phyloP scores from a whole-genome alignment of 2,888 invertebrate genomes.

The Dorcus parallelipipedus region DNA sequence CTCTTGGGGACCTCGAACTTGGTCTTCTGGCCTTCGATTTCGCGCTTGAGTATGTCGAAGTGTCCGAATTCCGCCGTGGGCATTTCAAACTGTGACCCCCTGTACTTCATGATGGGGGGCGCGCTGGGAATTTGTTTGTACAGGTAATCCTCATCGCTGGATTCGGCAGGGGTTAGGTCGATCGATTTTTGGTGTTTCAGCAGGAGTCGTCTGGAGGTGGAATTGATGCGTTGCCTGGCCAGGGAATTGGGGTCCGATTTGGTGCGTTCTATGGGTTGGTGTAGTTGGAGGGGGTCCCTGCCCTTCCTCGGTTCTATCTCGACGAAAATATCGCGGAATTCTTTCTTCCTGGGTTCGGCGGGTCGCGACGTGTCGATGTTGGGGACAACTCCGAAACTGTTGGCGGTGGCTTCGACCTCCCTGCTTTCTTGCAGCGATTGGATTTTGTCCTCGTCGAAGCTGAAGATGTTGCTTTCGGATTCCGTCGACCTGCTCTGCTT shows the following conservation, averaged over 20 bases:
- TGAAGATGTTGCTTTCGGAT: constrained; percentile 69
- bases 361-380: constrained; percentile 35
- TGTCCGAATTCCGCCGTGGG: constrained; percentile 57
- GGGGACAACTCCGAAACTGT: constrained; percentile 42
- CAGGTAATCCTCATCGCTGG: constrained; percentile 78
- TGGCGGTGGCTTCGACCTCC: constrained; percentile 24
- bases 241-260: constrained; percentile 83
- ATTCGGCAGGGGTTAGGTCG: constrained; percentile 79
- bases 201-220: constrained; percentile 71
- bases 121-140: constrained; percentile 72
- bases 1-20: constrained; percentile 71
- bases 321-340: constrained; percentile 49
- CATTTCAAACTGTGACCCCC: constrained; percentile 47
- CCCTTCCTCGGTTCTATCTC: constrained; percentile 67
- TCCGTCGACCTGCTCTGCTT: constrained; percentile 55
- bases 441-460: constrained; percentile 73
- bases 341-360: constrained; percentile 33
- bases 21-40: constrained; percentile 54
- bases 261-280: constrained; percentile 76
- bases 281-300: constrained; percentile 51
- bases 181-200: constrained; percentile 84
- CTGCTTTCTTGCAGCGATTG: constrained; percentile 62
- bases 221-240: constrained; percentile 69
- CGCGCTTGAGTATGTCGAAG: constrained; percentile 58
- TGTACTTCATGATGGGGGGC: constrained; percentile 67